Evolutionary conservation across 2,888 invertebrate genomes (phyloP), one percentile per base, ranked within the genome.

Genomic region (Drosophila tripunctata): DNA sequence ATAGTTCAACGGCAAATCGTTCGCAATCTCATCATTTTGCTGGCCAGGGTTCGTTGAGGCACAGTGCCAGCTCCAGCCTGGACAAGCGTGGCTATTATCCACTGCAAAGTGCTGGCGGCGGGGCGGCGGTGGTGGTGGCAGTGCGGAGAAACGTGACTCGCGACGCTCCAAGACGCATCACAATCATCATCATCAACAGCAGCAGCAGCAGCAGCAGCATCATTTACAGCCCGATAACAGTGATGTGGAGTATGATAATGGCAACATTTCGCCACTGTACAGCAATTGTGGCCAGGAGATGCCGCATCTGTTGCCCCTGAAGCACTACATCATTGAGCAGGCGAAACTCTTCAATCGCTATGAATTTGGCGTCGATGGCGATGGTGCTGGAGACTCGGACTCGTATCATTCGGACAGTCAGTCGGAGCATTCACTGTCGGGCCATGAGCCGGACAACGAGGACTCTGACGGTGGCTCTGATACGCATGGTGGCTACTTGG

Each of bases 241-340:
- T 67, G 91, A 91, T 85, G 93, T 93, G 27, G 93, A 93, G 38
- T 93, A 93, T 21, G 94, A 93, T 15, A 93, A 93, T 55, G 93
- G 93, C 1, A 93, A 93, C 38, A 93, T 92, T 12, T 94, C 94
- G 0, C 95, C 95, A 0, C 90, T 95, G 22, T 95, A 95, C 89
- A 95, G 94, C 78, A 95, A 95, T 90, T 95, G 95, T 94, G 95
- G 95, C 88, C 90, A 90, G 72, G 92, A 94, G 65, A 93, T 94
- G 93, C 95, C 95, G 76, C 96, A 96, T 89, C 92, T 97, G 68
- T 91, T 96, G 86, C 97, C 97, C 7, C 92, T 97, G 68, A 96
- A 97, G 90, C 96, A 97, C 91, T 97, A 97, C 88, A 95, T 97
- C 78, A 93, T 97, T 85, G 96, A 97, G 88, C 97, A 97, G 91